A percentile compares a stretch with the other conserved stretches of the same genome.
These are phyloP conservation scores for Eulacestoma nigropectus DNA, from an alignment of 2,113 vertebrate species.

Conservation along the genomic window DNA sequence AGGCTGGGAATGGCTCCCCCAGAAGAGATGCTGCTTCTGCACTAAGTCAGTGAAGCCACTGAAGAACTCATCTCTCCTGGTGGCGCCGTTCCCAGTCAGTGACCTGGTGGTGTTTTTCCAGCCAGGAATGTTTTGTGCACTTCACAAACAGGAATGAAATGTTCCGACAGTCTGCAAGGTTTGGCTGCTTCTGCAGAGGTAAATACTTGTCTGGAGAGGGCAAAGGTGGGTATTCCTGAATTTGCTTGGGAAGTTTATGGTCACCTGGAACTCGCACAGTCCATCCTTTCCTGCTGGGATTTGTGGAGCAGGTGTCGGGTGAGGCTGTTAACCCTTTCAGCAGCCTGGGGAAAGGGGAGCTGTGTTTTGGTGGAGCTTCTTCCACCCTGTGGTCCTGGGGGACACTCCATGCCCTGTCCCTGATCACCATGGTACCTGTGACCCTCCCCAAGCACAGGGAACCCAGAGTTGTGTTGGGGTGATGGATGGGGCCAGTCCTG, in stretches of 20 bases:
- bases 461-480: not conserved
- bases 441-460: not conserved
- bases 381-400: not conserved
- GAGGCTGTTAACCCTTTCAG: not conserved
- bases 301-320: not conserved
- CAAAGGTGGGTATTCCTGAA: not conserved
- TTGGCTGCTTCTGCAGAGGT: not conserved
- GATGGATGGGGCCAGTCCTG: not conserved
- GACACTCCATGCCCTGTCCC: not conserved
- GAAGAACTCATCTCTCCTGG: not conserved
- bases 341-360: not conserved
- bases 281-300: not conserved
- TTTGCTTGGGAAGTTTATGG: not conserved
- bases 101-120: not conserved
- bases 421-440: not conserved
- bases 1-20: not conserved
- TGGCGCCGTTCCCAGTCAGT: not conserved
- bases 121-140: not conserved
- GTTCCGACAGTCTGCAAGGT: not conserved
- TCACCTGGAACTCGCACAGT: not conserved
- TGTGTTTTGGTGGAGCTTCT: fast-evolving
- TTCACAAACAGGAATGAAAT: not conserved
- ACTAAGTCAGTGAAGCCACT: not conserved
- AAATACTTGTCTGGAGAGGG: not conserved
- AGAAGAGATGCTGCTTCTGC: not conserved